Percentiles rank a stretch among this genome's conserved stretches.
phyloP scores from a whole-genome alignment of 1,140 invertebrate genomes.

The Archivesica marissinica region DNA sequence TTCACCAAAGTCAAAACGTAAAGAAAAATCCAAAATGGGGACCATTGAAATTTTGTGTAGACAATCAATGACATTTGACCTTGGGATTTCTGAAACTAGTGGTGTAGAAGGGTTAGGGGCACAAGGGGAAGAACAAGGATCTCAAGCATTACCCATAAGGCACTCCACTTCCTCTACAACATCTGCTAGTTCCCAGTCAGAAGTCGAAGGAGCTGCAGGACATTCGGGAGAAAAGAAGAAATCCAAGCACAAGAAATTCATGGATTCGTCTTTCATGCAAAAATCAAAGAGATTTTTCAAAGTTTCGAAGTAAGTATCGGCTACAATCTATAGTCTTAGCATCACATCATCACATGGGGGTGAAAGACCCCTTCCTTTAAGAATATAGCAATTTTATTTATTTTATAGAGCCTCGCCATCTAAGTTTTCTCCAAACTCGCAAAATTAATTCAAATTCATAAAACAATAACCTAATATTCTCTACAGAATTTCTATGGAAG shows the following conservation, averaged over 20 bases:
- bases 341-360: not conserved
- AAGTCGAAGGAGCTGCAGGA: conserved; percentile 61
- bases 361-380: not conserved
- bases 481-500: no score
- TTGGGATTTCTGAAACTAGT: conserved; percentile 74
- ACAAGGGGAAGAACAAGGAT: conserved; percentile 55
- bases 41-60: conserved; percentile 80
- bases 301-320: conserved; percentile 81
- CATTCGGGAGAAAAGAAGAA: conserved; percentile 75
- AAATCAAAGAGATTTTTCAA: conserved; percentile 81
- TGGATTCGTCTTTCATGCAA: conserved; percentile 78
- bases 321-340: not conserved
- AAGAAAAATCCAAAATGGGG: conserved; percentile 76
- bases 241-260: conserved; percentile 73
- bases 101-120: conserved; percentile 41
- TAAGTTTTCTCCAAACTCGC: no score
- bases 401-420: not conserved
- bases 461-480: no score
- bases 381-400: not conserved
- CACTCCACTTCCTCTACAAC: conserved; percentile 58
- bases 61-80: conserved; percentile 80
- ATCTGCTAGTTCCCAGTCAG: conserved; percentile 74
- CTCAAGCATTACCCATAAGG: conserved; percentile 55
- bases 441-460: no score
- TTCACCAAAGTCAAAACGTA: conserved; percentile 62